Conservation (phyloP, 2,797 vertebrate species). For the Ctenochaetus hawaiiensis region DNA sequence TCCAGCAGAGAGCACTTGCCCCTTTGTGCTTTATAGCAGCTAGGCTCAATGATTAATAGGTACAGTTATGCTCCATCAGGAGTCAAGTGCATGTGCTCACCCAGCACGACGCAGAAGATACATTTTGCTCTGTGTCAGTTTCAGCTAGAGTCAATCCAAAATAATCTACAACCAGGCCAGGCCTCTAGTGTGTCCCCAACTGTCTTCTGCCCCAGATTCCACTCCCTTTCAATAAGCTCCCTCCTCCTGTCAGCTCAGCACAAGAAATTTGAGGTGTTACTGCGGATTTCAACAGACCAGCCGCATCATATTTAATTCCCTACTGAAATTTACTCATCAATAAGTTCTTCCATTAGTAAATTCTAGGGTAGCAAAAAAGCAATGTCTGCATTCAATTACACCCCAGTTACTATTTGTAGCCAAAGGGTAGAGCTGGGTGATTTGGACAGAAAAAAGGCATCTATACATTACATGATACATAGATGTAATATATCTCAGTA, state of each 20-base stretch:
- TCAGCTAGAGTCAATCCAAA: constrained; percentile 33
- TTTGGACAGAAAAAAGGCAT: no score
- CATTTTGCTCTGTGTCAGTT: constrained; percentile 38
- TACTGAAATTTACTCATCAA: constrained; percentile 1
- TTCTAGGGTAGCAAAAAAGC: background rate
- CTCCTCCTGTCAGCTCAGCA: constrained; percentile 18
- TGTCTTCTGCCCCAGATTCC: constrained; percentile 64
- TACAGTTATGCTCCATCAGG: constrained; percentile 27
- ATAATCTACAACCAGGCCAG: constrained; percentile 52
- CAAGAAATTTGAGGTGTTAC: background rate
- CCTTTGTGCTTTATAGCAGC: constrained; percentile 13
- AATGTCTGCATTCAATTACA: background rate
- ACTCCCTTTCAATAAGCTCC: constrained; percentile 6
- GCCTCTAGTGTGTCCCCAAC: constrained; percentile 51
- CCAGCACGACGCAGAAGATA: constrained; percentile 23
- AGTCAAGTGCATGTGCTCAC: constrained; percentile 25
- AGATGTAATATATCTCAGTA: no score
- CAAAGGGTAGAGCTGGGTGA: background rate
- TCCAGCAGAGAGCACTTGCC: constrained; percentile 43
- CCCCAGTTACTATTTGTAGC: background rate
- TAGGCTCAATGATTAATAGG: constrained; percentile 22
- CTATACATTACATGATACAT: no score
- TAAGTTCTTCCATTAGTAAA: background rate
- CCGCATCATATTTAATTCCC: background rate
- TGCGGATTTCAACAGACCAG: constrained; percentile 14